These are phyloP conservation scores for Phalacrocorax pelagicus DNA, from an alignment of 2,113 vertebrate species.

Conservation along the genomic window DNA sequence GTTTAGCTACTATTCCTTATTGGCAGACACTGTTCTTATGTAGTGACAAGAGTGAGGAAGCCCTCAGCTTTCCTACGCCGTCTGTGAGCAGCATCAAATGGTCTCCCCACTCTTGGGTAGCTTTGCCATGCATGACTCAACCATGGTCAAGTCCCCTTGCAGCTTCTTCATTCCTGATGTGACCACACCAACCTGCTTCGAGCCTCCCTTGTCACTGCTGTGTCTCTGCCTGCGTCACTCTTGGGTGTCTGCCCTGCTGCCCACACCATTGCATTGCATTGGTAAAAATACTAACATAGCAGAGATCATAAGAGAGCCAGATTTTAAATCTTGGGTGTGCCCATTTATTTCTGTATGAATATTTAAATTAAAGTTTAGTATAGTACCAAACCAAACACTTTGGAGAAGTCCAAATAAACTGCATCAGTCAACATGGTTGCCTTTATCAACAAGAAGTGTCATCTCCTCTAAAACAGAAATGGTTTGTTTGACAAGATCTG, in stretches of 20 bases:
- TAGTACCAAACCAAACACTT: slow-evolving; percentile 36
- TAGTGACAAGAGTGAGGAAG: neutral
- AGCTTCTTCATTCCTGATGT: neutral
- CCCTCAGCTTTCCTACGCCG: neutral
- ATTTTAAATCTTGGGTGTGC: neutral
- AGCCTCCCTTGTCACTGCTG: neutral
- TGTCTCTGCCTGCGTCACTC: neutral
- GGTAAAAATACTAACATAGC: neutral
- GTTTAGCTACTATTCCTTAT: neutral
- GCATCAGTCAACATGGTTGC: neutral
- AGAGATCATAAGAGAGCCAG: fast-evolving
- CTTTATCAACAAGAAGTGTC: slow-evolving; percentile 36
- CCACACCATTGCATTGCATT: neutral
- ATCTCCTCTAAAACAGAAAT: slow-evolving; percentile 31
- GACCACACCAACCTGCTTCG: neutral
- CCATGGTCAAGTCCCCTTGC: fast-evolving
- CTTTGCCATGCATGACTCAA: neutral
- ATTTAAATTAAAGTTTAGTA: slow-evolving; percentile 12
- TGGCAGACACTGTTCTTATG: neutral
- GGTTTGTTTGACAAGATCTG: slow-evolving; percentile 38
- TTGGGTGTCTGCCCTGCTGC: neutral
- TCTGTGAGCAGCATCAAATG: neutral
- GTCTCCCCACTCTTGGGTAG: neutral
- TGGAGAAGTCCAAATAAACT: slow-evolving; percentile 38
- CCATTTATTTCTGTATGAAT: slow-evolving; percentile 23